A percentile compares a stretch with the other conserved stretches of the same genome.
Conservation (phyloP, 2,888 invertebrate genomes). For the Strigamia transsilvanica region DNA sequence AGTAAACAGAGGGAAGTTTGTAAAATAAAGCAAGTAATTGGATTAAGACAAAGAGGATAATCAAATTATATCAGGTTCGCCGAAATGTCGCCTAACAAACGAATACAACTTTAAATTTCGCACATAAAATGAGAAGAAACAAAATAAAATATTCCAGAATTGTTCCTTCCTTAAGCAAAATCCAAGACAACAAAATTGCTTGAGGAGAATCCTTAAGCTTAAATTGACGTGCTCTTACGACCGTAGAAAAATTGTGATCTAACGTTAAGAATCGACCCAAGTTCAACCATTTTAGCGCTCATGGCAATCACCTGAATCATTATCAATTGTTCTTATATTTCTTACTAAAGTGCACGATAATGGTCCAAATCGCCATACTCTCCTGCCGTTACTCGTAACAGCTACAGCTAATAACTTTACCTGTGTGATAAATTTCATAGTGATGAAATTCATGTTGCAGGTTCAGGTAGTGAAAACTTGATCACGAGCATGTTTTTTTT, state of each 20-base stretch:
- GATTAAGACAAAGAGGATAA: conserved; percentile 41
- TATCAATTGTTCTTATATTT: conserved; percentile 6
- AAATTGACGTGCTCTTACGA: background rate
- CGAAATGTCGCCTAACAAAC: conserved; percentile 13
- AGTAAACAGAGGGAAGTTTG: background rate
- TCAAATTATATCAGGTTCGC: background rate
- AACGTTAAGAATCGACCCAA: background rate
- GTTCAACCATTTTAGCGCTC: background rate
- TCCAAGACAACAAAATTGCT: too few relatives aligned
- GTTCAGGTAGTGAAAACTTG: too few relatives aligned
- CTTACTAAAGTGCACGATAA: background rate
- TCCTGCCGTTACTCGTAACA: background rate
- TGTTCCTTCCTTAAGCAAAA: too few relatives aligned
- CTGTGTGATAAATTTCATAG: too few relatives aligned
- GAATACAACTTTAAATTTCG: background rate
- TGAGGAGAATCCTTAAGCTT: background rate
- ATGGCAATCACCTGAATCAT: conserved; percentile 4
- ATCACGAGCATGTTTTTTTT: too few relatives aligned
- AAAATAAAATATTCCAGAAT: too few relatives aligned
- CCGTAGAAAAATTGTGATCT: background rate
- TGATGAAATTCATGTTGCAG: too few relatives aligned
- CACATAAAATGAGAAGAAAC: background rate
- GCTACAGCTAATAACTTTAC: background rate
- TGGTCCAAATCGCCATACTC: background rate
- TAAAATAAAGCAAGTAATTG: background rate